Evolutionary conservation across 2,797 vertebrate genomes (phyloP).

Genomic region (Chromobotia macracanthus): DNA sequence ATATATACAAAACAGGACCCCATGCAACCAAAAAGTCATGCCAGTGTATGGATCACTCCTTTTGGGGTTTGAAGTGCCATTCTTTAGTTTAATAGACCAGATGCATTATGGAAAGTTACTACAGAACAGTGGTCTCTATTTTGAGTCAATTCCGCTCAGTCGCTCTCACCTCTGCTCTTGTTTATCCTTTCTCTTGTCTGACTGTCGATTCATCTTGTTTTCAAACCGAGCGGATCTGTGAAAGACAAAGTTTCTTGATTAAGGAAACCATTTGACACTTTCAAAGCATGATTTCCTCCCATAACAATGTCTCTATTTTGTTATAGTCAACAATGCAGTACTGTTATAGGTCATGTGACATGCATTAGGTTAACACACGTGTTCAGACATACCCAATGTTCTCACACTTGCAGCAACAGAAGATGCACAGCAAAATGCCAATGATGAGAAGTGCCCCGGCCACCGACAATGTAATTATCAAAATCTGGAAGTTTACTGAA

Average conservation of each 20-base stretch:
- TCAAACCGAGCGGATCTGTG: conserved; percentile 77
- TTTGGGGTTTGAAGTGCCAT: neutral
- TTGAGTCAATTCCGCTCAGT: neutral
- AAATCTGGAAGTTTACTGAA: conserved; percentile 91
- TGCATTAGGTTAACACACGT: neutral
- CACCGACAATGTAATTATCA: conserved; percentile 90
- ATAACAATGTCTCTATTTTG: neutral
- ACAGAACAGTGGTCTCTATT: neutral
- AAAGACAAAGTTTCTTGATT: conserved; percentile 21
- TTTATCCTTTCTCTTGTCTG: conserved; percentile 78
- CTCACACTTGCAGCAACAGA: conserved; percentile 89
- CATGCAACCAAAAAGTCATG: neutral
- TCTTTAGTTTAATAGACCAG: neutral
- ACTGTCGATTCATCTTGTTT: conserved; percentile 77
- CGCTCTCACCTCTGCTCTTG: conserved; percentile 88
- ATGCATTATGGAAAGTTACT: neutral
- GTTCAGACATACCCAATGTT: conserved; percentile 78
- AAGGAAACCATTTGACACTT: neutral
- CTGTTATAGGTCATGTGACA: neutral
- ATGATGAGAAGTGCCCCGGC: conserved; percentile 82
- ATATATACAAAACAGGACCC: neutral
- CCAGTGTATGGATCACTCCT: neutral
- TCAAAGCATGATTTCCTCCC: neutral
- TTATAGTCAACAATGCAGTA: neutral
- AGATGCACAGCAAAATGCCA: conserved; percentile 82